Evolutionary conservation across 2,888 invertebrate genomes (phyloP).

Genomic region (Cantharis rufa): DNA sequence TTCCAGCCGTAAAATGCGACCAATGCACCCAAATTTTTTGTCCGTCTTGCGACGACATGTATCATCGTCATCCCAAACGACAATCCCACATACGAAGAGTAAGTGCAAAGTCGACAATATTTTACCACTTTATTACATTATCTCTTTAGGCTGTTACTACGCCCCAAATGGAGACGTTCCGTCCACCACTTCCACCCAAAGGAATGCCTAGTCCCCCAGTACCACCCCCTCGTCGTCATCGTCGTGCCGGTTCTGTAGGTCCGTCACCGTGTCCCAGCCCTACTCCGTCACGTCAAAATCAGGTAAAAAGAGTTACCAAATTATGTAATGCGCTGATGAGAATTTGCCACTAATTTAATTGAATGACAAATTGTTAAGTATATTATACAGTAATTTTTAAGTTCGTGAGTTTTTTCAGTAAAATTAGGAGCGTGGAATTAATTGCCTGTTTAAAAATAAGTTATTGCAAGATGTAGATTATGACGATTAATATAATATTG

Average conservation of each 20-base stretch:
- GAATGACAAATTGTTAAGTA: background rate
- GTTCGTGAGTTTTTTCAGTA: background rate
- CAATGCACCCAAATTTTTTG: conserved; percentile 87
- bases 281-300: conserved; percentile 53
- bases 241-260: conserved; percentile 60
- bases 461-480: background rate
- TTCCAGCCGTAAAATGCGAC: conserved; percentile 80
- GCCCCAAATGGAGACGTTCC: conserved; percentile 38
- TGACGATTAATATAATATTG: background rate
- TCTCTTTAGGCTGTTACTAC: conserved; percentile 39
- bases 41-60: conserved; percentile 91
- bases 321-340: conserved; percentile 4
- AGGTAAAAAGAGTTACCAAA: conserved; percentile 41
- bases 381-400: too few relatives aligned
- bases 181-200: conserved; percentile 72
- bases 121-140: background rate
- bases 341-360: background rate
- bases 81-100: conserved; percentile 80
- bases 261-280: conserved; percentile 57
- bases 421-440: background rate
- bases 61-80: conserved; percentile 89
- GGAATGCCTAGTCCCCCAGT: conserved; percentile 61
- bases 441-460: background rate
- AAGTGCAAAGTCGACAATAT: conserved; percentile 31
- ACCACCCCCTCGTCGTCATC: conserved; percentile 68